These are phyloP conservation scores for Andricus quercusramuli DNA, from an alignment of 2,888 invertebrate genomes.

Conservation along the genomic window DNA sequence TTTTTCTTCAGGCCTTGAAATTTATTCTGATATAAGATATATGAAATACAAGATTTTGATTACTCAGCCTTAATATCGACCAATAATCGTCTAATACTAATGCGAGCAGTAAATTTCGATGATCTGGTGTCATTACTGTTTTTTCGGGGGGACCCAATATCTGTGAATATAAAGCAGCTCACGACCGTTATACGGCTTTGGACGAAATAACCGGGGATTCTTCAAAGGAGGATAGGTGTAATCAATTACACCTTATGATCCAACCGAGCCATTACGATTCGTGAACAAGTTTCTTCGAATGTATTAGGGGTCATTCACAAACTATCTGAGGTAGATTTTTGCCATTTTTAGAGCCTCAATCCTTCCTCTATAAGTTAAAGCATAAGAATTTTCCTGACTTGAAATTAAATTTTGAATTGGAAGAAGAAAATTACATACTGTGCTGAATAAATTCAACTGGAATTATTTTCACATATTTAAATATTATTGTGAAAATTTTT, in stretches of 20 bases:
- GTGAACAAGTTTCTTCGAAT: conserved; percentile 5
- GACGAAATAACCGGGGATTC: not conserved
- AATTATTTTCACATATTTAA: not conserved
- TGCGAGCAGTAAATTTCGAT: not conserved
- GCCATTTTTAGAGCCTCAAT: not conserved
- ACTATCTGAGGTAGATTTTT: not conserved
- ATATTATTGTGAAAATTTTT: not conserved
- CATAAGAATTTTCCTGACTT: not conserved
- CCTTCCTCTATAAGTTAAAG: not conserved
- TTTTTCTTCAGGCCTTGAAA: not conserved
- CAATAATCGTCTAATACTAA: conserved; percentile 11
- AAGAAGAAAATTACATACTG: no score
- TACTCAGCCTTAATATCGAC: conserved; percentile 4
- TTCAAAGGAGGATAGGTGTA: not conserved
- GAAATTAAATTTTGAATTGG: not conserved
- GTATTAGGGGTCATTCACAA: not conserved
- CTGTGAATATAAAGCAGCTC: conserved; percentile 13
- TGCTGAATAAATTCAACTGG: no score
- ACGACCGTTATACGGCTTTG: not conserved
- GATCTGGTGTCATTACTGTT: not conserved
- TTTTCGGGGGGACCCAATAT: not conserved
- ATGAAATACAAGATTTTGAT: not conserved
- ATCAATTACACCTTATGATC: not conserved
- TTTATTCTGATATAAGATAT: not conserved
- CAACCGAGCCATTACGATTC: not conserved